Conservation (phyloP, 1,140 invertebrate genomes). For the Trinorchestia longiramus region DNA sequence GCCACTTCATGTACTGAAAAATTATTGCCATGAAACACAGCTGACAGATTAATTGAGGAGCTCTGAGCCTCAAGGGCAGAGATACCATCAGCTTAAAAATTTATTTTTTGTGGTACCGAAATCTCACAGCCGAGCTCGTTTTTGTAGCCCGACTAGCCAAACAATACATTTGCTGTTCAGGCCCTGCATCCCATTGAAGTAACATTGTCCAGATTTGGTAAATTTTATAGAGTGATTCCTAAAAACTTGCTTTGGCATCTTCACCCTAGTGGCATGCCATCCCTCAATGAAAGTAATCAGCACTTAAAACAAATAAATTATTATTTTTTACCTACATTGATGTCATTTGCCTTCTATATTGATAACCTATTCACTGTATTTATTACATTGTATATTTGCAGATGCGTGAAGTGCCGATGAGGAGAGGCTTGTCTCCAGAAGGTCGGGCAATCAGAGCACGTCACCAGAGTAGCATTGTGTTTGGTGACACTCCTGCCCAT, state of each 20-base stretch:
- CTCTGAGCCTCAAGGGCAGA: no score
- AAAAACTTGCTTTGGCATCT: no score
- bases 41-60: neutral
- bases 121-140: no score
- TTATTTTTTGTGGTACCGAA: no score
- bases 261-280: no score
- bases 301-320: neutral
- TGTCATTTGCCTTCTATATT: neutral
- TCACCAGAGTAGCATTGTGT: slow-evolving; percentile 61
- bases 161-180: no score
- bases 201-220: no score
- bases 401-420: slow-evolving; percentile 62
- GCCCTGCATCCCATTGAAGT: no score
- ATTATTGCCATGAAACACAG: neutral
- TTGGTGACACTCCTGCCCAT: slow-evolving; percentile 50
- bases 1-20: neutral
- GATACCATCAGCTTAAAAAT: no score
- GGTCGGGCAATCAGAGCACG: slow-evolving; percentile 59
- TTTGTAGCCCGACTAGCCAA: no score
- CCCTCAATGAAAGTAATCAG: no score
- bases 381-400: neutral
- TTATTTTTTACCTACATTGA: neutral
- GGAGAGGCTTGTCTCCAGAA: slow-evolving; percentile 63
- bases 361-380: neutral
- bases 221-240: no score